phyloP scores from a whole-genome alignment of 2,797 vertebrate genomes.

The Acanthiza pusilla region DNA sequence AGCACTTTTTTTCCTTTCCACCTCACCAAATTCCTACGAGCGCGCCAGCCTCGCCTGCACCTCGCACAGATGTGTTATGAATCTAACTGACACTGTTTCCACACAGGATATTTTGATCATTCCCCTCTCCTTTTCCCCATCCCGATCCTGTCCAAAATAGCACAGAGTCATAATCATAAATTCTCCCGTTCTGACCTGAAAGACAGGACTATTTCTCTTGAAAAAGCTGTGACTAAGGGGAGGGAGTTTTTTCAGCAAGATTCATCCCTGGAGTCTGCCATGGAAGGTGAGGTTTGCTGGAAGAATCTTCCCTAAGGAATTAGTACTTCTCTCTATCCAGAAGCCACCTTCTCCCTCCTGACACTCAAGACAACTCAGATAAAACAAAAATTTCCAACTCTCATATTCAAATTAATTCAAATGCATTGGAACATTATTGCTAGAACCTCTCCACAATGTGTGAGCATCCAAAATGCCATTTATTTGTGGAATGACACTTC shows the following conservation, averaged over 20 bases:
- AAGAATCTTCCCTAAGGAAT: neutral
- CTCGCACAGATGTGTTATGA: conserved; percentile 66
- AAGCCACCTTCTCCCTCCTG: neutral
- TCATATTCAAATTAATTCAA: neutral
- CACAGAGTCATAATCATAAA: neutral
- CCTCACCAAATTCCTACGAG: conserved; percentile 51
- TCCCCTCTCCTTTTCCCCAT: neutral
- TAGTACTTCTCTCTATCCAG: neutral
- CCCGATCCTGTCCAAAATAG: neutral
- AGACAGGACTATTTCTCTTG: neutral
- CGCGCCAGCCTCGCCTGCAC: conserved; percentile 26
- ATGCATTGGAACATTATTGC: neutral
- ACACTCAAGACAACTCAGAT: neutral
- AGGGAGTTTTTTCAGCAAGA: neutral
- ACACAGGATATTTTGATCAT: conserved; percentile 9
- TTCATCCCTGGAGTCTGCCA: neutral
- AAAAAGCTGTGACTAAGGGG: neutral
- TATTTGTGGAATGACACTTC: neutral
- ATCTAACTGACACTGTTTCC: conserved; percentile 67
- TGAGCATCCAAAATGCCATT: neutral
- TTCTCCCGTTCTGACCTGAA: conserved; percentile 1
- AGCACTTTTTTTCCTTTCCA: conserved; percentile 43
- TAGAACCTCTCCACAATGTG: fast-evolving
- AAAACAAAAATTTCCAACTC: neutral
- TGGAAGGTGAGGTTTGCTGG: neutral